A percentile compares a stretch with the other conserved stretches of the same genome.
These are phyloP conservation scores for Crioceris asparagi DNA, from an alignment of 2,888 invertebrate genomes.

Conservation along the genomic window DNA sequence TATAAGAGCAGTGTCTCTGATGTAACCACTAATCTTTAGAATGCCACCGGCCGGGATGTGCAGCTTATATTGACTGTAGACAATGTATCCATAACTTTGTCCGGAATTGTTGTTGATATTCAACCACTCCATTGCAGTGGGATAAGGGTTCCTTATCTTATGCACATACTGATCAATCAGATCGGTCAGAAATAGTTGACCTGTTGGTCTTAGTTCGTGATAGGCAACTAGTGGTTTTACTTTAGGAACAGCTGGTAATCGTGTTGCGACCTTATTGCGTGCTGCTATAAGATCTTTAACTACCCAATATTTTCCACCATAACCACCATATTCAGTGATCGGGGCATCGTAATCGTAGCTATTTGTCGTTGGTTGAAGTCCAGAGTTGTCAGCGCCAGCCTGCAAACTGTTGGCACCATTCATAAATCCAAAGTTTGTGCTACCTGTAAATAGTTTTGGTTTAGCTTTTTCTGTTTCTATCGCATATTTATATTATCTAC, in stretches of 20 bases:
- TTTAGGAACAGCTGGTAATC: conserved; percentile 58
- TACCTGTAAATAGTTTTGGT: conserved; percentile 83
- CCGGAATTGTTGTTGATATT: conserved; percentile 37
- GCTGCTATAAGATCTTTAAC: conserved; percentile 46
- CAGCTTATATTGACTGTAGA: conserved; percentile 38
- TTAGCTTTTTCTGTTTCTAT: too few relatives aligned
- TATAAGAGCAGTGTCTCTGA: conserved; percentile 42
- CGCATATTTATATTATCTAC: too few relatives aligned
- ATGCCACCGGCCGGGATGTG: conserved; percentile 24
- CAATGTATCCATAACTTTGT: conserved; percentile 45
- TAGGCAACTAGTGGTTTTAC: conserved; percentile 65
- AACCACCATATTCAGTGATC: conserved; percentile 78
- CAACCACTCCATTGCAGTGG: conserved; percentile 36
- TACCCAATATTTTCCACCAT: conserved; percentile 56
- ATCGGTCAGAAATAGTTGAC: conserved; percentile 16
- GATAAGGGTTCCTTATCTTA: conserved; percentile 16
- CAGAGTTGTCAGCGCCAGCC: conserved; percentile 10
- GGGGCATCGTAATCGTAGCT: conserved; percentile 82
- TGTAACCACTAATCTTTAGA: conserved; percentile 32
- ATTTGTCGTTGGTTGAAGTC: not conserved
- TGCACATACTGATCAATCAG: conserved; percentile 15
- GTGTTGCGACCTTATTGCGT: conserved; percentile 30
- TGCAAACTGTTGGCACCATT: conserved; percentile 25
- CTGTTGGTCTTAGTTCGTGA: conserved; percentile 26
- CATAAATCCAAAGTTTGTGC: conserved; percentile 71